A percentile compares a stretch with the other conserved stretches of the same genome.
Evolutionary conservation across 2,113 vertebrate genomes (phyloP).

Genomic region (Ifrita kowaldi): DNA sequence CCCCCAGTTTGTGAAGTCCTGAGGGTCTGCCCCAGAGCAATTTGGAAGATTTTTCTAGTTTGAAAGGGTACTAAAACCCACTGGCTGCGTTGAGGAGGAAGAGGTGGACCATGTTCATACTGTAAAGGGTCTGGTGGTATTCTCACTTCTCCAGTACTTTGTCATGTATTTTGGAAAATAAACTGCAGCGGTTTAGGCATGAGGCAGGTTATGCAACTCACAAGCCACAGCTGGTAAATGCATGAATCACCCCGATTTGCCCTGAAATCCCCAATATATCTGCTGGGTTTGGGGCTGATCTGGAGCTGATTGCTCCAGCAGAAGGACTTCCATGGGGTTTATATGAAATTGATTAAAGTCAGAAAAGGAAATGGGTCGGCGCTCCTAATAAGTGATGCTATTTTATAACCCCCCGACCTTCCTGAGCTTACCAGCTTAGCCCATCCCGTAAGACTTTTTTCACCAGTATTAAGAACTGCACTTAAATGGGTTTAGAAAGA

Average conservation of each 20-base stretch:
- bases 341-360: background rate
- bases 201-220: background rate
- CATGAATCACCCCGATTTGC: background rate
- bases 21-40: background rate
- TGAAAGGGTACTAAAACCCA: background rate
- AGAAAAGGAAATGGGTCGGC: background rate
- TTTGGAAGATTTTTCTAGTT: background rate
- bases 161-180: background rate
- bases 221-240: background rate
- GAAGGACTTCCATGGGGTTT: background rate
- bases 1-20: background rate
- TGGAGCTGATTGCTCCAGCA: background rate
- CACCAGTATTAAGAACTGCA: background rate
- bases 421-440: conserved; percentile 20
- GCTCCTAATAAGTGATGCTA: background rate
- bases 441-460: conserved; percentile 24
- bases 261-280: background rate
- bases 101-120: background rate
- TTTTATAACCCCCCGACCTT: background rate
- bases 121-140: background rate
- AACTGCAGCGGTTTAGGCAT: background rate
- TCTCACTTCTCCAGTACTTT: background rate
- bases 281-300: background rate
- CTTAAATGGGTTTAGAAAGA: background rate
- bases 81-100: background rate